Evolutionary conservation across 1,140 invertebrate species (phyloP), one percentile per base, ranked within the genome.

Genomic region (Gonatopus flavifemur): DNA sequence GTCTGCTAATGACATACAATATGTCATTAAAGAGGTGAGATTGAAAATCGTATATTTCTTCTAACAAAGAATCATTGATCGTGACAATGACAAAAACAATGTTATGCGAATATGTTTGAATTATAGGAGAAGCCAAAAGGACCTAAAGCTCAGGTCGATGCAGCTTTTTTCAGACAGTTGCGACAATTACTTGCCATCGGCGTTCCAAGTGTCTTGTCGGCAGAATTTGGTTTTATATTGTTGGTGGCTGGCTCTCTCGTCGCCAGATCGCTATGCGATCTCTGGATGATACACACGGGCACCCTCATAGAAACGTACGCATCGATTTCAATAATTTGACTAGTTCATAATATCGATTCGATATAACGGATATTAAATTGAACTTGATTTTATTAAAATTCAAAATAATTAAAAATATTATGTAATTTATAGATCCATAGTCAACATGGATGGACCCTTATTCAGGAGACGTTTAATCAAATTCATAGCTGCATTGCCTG

Each of bases 281-380:
- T 99, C 37, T 98, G 94, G 94, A 88, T 98, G 80, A 98, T 99
- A 56, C 88, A 92, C 62, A 92, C 92, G 75, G 88, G 88, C 12
- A 98, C 96, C 2, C 81, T 90, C 45, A 88, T 98, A 63, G 96
- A 98, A 83, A 93, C 88, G 90, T 93, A 76, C 73, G 49, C 49
- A 32, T 38, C 18, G 8, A n/a, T 45, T 24, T 13, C 3, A 36
- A 15, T n/a, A 35, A 32, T 5, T 20, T 48, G 15, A 54, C 5
- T 32, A 9, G 7, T n/a, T n/a, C n/a, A n/a, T n/a, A n/a, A n/a
- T n/a, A n/a, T n/a, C n/a, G n/a, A n/a, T n/a, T n/a, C n/a, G n/a
- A n/a, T n/a, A n/a, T n/a, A n/a, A n/a, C n/a, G n/a, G n/a, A n/a
- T n/a, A n/a, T n/a, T n/a, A n/a, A n/a, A 3, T 35, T 37, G 18